Evolutionary conservation across 2,888 invertebrate genomes (phyloP), one percentile per base, ranked within the genome.

Genomic region (Herminia tarsipennalis): DNA sequence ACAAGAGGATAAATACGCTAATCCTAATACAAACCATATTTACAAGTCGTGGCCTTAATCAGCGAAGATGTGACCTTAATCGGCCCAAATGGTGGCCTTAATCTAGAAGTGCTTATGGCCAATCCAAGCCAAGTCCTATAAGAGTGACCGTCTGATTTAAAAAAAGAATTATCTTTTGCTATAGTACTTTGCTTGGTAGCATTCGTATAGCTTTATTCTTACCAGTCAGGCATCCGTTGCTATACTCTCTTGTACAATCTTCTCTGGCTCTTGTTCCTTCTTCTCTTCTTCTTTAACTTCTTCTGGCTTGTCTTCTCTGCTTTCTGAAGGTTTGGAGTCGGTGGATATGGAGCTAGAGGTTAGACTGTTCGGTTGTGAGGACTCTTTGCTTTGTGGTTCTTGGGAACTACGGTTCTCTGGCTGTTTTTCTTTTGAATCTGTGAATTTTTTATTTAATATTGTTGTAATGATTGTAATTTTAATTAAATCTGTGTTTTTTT

Each of bases 281-380:
- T 56, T 73, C 44, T 66, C 70, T 8, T 62, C 70, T 36, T 76
- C 73, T 60, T 74, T 73, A 0, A 48, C 56, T 20, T 73, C 76
- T 56, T 77, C 74, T 14, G 57, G 41, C 32, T 69, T 67, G 43
- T 78, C 74, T 38, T 81, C 81, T 61, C 70, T 73, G 24, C 61
- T 71, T 12, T 86, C 86, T 1, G 84, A 83, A 1, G 83, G 83
- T 64, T 87, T 86, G 14, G 87, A 88, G 58, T 91, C 90, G 14
- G 78, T 87, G 1, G 90, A 88, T 55, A 86, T 85, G 3, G 87
- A 86, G 52, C 88, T 88, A 1, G 90, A 89, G 0, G 90, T 86
- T 0, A 89, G 63, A 35, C 90, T 91, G 76, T 86, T 83, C 0
- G 90, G 84, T 51, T 88, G 88, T 1, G 90, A 89, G 0, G 82